Base-by-base conservation (phyloP, 2,797 vertebrate genomes). In the Acanthurus leucopareius region DNA sequence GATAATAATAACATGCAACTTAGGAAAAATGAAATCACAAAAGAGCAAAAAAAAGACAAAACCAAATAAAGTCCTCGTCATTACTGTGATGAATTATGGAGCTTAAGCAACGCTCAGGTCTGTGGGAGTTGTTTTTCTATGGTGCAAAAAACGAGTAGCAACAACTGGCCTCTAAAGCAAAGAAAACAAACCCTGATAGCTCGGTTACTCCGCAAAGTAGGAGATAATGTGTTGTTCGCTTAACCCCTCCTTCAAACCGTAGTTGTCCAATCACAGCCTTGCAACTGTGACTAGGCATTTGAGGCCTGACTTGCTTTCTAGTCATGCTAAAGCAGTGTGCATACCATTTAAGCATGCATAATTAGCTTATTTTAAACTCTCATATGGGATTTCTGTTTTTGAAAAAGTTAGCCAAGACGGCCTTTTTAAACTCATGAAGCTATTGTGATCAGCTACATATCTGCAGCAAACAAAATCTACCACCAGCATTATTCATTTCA, bases 111-210 rank as follows among this genome's bases (percentile, higher is more conserved):
- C 58, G 74, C 72, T 47, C 53, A 72, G 48, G 15, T 58, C n/a
- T 56, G 60, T 54, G 60, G 73, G 66, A 49, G 58, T 40, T 60
- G 69, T 78, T 82, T 80, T 70, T 54, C 17, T 58, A 28, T 38
- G n/a, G 13, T 58, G 56, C 22, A 56, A 45, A 28, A 45, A 28
- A n/a, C 7, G 7, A 65, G 22, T 4, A 53, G 32, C 16, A 61
- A 53, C 65, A 80, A 67, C 64, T 67, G 52, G 47, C n/a, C 45
- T 53, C 53, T 28, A n/a, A 62, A 53, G 40, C 53, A 13, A 62
- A 54, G 56, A 69, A 61, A 85, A 63, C 52, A 49, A 73, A 19
- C 49, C 15, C 44, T 20, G 63, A 35, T 56, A 66, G 70, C 6
- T 44, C 38, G 22, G 48, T 49, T 19, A 10, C 10, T 48, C 35